Evolutionary conservation across 2,888 invertebrate species (phyloP), one percentile per base, ranked within the genome.

Genomic region (Carterocephalus palaemon): DNA sequence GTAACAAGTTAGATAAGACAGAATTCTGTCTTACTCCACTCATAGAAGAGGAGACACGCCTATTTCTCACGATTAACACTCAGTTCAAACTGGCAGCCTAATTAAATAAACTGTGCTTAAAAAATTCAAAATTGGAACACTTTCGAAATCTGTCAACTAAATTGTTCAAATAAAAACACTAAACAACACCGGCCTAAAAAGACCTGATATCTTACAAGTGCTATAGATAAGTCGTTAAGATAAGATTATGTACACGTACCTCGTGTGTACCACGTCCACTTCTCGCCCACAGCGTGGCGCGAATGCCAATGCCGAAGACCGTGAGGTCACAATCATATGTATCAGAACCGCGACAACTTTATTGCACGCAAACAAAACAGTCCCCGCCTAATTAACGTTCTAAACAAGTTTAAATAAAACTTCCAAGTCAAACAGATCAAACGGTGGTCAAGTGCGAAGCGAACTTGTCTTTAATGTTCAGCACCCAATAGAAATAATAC

Each of bases 271-370:
- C 28, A 33, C 40, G 40, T 23, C 40, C 34, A 42, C 42, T 33
- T 32, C 36, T 43, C 60, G 57, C 54, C 60, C 56, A 47, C 54
- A 45, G 52, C 32, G 48, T 49, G 28, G 45, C 51, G 47, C 50
- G 54, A 54, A 51, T 55, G 48, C 51, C 54, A 53, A 49, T 52
- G 48, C 51, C 51, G 57, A 52, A 46, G 36, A 47, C 39, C 43
- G 28, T 42, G 28, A 47, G 41, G 37, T 31, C 46, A 46, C 34
- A 46, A 49, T 23, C 28, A 7, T 28, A 23, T 8, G 13, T 13
- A 28, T 28, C 28, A 26, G 23, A 23, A 36, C 19, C 36, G 22
- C 36, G 12, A 42, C 36, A 29, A 29, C 22, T 23, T 40, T 33
- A 43, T 43, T 42, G 20, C 42, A 34, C 36, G 48, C 40, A 48